A percentile compares a stretch with the other conserved stretches of the same genome.
Conservation (phyloP, 2,888 invertebrate species). For the Argynnis bischoffii region DNA sequence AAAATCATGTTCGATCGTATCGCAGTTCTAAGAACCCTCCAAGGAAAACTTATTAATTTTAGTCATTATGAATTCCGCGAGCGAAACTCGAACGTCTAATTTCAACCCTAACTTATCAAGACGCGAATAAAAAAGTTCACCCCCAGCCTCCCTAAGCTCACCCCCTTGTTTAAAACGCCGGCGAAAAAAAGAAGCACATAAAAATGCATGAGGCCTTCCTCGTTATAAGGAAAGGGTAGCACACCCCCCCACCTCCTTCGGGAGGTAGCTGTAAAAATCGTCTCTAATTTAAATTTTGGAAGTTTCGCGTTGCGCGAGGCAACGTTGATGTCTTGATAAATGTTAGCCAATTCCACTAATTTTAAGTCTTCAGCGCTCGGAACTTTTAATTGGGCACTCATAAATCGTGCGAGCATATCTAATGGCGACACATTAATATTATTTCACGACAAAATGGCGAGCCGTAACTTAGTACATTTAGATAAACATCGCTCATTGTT, state of each 20-base stretch:
- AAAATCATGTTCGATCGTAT: slow-evolving; percentile 48
- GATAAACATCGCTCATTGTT: slow-evolving; percentile 78
- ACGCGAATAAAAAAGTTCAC: slow-evolving; percentile 83
- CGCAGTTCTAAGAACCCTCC: slow-evolving; percentile 63
- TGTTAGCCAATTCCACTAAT: slow-evolving; percentile 80
- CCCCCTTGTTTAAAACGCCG: slow-evolving; percentile 83
- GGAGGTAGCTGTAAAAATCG: slow-evolving; percentile 83
- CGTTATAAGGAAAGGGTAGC: slow-evolving; percentile 83
- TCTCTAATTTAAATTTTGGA: slow-evolving; percentile 83
- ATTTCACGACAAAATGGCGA: slow-evolving; percentile 71
- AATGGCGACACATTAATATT: slow-evolving; percentile 76
- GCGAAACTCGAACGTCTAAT: slow-evolving; percentile 83
- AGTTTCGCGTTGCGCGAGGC: slow-evolving; percentile 78
- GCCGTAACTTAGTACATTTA: slow-evolving; percentile 61
- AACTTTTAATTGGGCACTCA: slow-evolving; percentile 80
- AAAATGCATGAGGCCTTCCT: slow-evolving; percentile 84
- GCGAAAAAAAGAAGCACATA: slow-evolving; percentile 83
- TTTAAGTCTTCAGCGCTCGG: slow-evolving; percentile 73
- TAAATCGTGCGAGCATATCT: slow-evolving; percentile 67
- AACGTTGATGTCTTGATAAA: slow-evolving; percentile 82
- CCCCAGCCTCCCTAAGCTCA: slow-evolving; percentile 76
- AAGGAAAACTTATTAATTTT: slow-evolving; percentile 83
- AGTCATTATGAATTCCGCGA: slow-evolving; percentile 83
- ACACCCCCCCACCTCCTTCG: slow-evolving; percentile 64
- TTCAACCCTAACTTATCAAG: slow-evolving; percentile 84